Evolutionary conservation across 2,113 vertebrate genomes (phyloP).

Genomic region (Neomonachus schauinslandi): DNA sequence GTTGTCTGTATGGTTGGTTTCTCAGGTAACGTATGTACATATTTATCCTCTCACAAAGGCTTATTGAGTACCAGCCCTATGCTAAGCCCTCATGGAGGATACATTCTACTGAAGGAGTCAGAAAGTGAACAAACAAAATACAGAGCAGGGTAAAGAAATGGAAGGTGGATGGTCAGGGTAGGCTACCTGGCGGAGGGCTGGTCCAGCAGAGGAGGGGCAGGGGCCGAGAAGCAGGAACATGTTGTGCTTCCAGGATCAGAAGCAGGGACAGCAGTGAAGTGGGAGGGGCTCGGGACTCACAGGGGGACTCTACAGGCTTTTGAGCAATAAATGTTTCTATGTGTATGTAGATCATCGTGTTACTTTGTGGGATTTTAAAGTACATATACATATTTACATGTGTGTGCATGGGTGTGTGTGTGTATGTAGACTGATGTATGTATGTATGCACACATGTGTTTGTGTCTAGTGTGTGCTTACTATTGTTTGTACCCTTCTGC

Average conservation of each 20-base stretch:
- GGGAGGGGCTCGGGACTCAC: not conserved
- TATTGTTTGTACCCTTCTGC: not conserved
- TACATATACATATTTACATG: not conserved
- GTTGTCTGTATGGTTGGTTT: not conserved
- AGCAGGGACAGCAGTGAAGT: not conserved
- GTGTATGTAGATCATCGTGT: not conserved
- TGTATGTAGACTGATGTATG: not conserved
- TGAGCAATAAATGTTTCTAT: no score
- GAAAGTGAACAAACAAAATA: not conserved
- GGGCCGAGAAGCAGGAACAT: not conserved
- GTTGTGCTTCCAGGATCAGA: not conserved
- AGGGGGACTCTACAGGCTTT: not conserved
- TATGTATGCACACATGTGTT: not conserved
- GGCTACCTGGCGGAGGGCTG: not conserved
- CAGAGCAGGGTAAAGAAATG: not conserved
- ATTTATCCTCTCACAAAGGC: not conserved
- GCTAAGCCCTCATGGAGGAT: not conserved
- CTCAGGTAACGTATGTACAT: not conserved
- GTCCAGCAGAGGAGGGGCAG: not conserved
- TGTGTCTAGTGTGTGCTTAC: accelerated
- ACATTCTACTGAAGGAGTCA: not conserved
- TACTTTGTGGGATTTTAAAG: not conserved
- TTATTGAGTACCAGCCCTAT: not conserved
- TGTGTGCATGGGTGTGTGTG: not conserved
- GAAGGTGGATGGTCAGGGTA: not conserved